Evolutionary conservation across 2,113 vertebrate genomes (phyloP).

Genomic region (Coreoperca whiteheadi): DNA sequence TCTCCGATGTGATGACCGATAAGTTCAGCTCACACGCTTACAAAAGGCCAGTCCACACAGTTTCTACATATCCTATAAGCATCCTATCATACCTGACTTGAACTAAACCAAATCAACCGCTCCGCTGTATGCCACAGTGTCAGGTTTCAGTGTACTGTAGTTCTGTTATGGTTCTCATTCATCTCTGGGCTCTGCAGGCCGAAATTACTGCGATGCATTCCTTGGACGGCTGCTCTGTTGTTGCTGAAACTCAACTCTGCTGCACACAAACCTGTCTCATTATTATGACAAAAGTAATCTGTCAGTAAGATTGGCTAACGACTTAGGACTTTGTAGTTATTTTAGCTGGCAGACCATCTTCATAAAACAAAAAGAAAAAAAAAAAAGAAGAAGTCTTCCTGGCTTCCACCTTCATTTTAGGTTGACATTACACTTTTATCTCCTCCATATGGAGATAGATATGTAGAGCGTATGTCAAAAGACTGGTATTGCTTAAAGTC

Average conservation of each 20-base stretch:
- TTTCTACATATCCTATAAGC: constrained; percentile 23
- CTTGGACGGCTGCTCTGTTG: constrained; percentile 63
- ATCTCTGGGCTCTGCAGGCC: constrained; percentile 47
- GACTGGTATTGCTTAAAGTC: not conserved
- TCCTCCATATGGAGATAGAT: not conserved
- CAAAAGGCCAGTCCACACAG: constrained; percentile 5
- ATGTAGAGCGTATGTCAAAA: not conserved
- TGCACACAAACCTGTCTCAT: constrained; percentile 59
- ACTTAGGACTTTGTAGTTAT: constrained; percentile 51
- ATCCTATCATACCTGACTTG: constrained; percentile 5
- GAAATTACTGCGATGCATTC: constrained; percentile 36
- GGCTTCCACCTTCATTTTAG: constrained; percentile 19
- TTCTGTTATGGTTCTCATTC: constrained; percentile 42
- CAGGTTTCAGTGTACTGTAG: constrained; percentile 31
- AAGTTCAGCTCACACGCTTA: constrained; percentile 28
- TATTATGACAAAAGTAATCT: constrained; percentile 75
- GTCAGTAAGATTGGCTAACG: constrained; percentile 65
- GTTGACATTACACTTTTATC: constrained; percentile 34
- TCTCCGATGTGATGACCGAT: constrained; percentile 44
- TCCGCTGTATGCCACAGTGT: constrained; percentile 3
- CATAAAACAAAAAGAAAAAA: too few relatives aligned
- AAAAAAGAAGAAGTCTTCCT: constrained; percentile 14
- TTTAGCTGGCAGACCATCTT: constrained; percentile 57
- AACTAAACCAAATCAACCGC: constrained; percentile 16
- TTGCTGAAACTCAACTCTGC: constrained; percentile 63